These are phyloP conservation scores for Podiceps cristatus DNA, from an alignment of 2,113 vertebrate species.

Conservation along the genomic window DNA sequence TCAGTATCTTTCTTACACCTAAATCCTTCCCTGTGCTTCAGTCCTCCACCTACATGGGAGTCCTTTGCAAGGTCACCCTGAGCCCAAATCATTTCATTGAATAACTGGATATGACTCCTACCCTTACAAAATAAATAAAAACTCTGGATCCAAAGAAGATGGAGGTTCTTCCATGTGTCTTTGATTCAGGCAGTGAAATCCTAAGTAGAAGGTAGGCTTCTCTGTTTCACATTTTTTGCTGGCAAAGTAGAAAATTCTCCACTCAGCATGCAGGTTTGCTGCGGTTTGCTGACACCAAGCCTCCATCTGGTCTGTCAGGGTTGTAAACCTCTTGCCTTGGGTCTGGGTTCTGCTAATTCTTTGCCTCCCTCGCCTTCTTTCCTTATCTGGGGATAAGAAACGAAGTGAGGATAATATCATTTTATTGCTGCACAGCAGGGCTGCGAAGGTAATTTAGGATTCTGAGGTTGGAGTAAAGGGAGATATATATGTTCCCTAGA, in stretches of 20 bases:
- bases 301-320: constrained; percentile 2
- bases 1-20: background rate
- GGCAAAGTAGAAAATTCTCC: constrained; percentile 15
- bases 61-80: background rate
- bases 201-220: background rate
- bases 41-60: accelerated
- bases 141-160: background rate
- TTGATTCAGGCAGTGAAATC: constrained; percentile 9
- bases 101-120: background rate
- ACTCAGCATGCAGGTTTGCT: background rate
- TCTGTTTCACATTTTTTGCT: constrained; percentile 19
- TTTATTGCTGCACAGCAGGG: constrained; percentile 1
- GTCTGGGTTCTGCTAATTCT: background rate
- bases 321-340: background rate
- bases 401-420: background rate
- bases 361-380: background rate
- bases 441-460: background rate
- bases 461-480: background rate
- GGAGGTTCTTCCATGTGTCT: background rate
- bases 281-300: background rate
- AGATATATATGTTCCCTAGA: background rate
- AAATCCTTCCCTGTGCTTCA: background rate
- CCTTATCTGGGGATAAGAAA: background rate
- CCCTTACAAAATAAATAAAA: background rate
- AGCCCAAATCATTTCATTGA: background rate